A percentile compares a stretch with the other conserved stretches of the same genome.
These are phyloP conservation scores for Glossophaga mutica DNA, from an alignment of 2,797 vertebrate genomes.

Conservation along the genomic window DNA sequence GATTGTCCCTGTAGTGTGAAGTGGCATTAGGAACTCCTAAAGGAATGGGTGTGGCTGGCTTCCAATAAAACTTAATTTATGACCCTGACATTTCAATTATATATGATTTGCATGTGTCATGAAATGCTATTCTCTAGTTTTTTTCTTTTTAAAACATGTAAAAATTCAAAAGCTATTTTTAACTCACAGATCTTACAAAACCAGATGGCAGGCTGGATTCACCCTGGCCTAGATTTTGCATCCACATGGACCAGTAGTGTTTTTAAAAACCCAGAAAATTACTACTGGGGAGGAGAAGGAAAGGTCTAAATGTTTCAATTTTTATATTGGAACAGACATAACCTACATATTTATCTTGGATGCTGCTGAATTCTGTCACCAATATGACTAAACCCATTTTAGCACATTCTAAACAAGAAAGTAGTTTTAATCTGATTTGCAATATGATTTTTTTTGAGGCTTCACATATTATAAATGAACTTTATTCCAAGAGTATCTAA, in stretches of 20 bases:
- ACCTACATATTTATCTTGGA: background rate
- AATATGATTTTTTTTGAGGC: background rate
- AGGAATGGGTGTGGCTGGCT: background rate
- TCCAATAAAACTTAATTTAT: background rate
- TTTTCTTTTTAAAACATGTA: background rate
- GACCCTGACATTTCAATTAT: background rate
- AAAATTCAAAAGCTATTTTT: background rate
- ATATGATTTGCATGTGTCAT: background rate
- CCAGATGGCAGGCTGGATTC: background rate
- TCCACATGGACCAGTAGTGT: background rate
- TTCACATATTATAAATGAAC: background rate
- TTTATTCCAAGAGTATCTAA: background rate
- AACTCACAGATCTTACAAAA: background rate
- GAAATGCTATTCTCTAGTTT: background rate
- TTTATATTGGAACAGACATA: background rate
- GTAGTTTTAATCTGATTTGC: background rate
- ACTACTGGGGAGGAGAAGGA: background rate
- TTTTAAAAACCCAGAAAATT: background rate
- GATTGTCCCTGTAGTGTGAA: background rate
- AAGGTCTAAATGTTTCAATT: background rate
- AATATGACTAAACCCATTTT: background rate
- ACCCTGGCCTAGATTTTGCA: background rate
- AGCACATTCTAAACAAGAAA: constrained; percentile 4
- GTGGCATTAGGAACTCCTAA: background rate
- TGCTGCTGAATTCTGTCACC: background rate